Evolutionary conservation across 2,888 invertebrate species (phyloP), one percentile per base, ranked within the genome.

Genomic region (Tromatobia lineatoria): DNA sequence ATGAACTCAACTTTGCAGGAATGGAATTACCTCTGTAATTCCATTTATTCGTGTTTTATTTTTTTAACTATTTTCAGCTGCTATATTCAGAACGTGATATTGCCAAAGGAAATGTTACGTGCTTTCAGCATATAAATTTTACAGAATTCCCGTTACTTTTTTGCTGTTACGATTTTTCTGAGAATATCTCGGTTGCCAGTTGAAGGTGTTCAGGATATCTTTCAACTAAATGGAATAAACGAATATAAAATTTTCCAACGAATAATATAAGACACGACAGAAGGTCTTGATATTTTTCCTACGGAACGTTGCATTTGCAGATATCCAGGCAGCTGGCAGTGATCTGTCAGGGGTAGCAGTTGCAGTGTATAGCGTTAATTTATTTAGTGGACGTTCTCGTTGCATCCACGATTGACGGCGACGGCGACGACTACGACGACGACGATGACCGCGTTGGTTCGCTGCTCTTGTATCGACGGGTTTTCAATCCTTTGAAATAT

Each of bases 401-500:
- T 45, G 20, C 42, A 61, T 52, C 50, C 10, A 34, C 38, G 18
- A 70, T 61, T 38, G 67, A 82, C 47, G 67, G 78, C 66, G 54
- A 69, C 73, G 82, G 73, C 73, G 57, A 64, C 69, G 75, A 71
- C 54, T 47, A 38, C 52, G 59, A 59, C 70, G 74, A 61, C 45
- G 75, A 79, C 50, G 75, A 78, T 71, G 80, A 73, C 76, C 76
- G 73, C 69, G 78, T n/a, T 25, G 45, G 84, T 57, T 69, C 64
- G 79, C 80, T 80, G 79, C 88, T 86, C 87, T 88, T 90, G 89
- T 90, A 91, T 91, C 90, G 91, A 88, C 90, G 89, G 89, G 77
- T 88, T 90, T 90, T 88, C 88, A 79, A 86, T 86, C 80, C 87
- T 89, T 90, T 91, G 90, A 91, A 89, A 91, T 91, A 90, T 91